Base-by-base conservation (phyloP, 2,113 vertebrate genomes). In the Limnothrissa miodon region DNA sequence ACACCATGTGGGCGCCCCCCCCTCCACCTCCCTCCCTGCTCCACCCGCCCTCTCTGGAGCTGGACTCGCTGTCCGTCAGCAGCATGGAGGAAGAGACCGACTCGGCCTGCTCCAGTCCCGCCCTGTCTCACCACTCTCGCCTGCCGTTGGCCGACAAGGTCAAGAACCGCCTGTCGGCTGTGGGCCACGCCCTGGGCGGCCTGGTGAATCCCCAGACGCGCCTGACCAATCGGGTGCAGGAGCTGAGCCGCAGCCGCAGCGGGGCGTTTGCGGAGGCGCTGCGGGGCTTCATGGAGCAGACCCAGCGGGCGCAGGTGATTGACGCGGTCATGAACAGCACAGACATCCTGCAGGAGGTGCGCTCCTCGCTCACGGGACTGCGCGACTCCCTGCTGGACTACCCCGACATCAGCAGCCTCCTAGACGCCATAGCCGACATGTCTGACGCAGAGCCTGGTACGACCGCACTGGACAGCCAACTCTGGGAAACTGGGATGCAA, bases 261-360 rank as follows among this genome's bases (percentile, higher is more conserved):
- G 88, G 89, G 7, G 85, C 89, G 0, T 94, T 97, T 7, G 93
- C 93, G 1, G 93, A 92, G 36, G 91, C 92, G 5, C 90, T 93
- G n/a, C 93, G 90, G 6, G 80, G 81, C 66, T 92, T 95, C 56
- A 44, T 92, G 80, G 89, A 93, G 70, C 82, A 81, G 80, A 90
- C 90, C 0, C 88, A 90, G 80, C 90, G 82, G 86, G 53, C 48
- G 59, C 86, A 1, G 25, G 80, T 0, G 87, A 83, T 81, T 83
- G 0, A 66, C 5, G 59, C 5, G 85, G 86, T 45, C 39, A 53
- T 84, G 33, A 92, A 81, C 0, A 93, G 89, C 83, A 92, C 92
- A 0, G 96, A 96, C 84, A 91, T 96, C 89, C 89, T 98, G n/a
- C 97, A 97, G 92, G 95, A 95, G 36, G 92, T 97, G 82, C 96